A percentile compares a stretch with the other conserved stretches of the same genome.
Conservation (phyloP, 1,140 invertebrate genomes). For the Pristionchus pacificus region DNA sequence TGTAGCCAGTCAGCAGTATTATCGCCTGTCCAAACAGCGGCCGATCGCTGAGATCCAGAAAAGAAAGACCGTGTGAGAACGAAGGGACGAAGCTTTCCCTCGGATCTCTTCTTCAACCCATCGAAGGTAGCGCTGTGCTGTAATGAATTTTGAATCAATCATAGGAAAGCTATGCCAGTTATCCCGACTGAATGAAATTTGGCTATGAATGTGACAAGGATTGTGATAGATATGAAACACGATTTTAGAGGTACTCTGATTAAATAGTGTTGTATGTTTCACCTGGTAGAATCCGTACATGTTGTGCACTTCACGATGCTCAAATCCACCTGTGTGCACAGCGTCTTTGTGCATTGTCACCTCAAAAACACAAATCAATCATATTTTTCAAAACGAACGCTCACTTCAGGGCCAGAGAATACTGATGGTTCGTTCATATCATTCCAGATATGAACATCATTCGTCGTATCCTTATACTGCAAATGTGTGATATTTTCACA, state of each 20-base stretch:
- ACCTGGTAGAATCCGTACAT: slow-evolving; percentile 71
- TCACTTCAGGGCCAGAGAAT: slow-evolving; percentile 89
- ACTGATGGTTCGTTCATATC: slow-evolving; percentile 99
- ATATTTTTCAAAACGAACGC: neutral
- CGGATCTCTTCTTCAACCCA: slow-evolving; percentile 72
- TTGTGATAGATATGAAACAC: too few species aligned
- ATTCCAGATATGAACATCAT: slow-evolving; percentile 91
- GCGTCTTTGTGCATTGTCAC: slow-evolving; percentile 62
- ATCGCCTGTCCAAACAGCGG: slow-evolving; percentile 96
- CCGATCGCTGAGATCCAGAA: slow-evolving; percentile 79
- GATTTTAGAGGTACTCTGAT: too few species aligned
- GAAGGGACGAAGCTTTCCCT: slow-evolving; percentile 75
- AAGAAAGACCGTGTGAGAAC: slow-evolving; percentile 84
- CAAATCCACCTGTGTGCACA: slow-evolving; percentile 80
- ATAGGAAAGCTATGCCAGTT: neutral
- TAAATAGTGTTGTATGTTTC: too few species aligned
- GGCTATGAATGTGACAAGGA: too few species aligned
- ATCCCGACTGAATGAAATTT: too few species aligned
- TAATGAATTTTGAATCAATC: slow-evolving; percentile 64
- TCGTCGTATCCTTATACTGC: slow-evolving; percentile 75
- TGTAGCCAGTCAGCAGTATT: slow-evolving; percentile 91
- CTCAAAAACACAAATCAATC: neutral
- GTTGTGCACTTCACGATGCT: slow-evolving; percentile 92
- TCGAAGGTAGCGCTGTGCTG: slow-evolving; percentile 67
- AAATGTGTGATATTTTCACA: neutral